Base-by-base conservation (phyloP, 2,113 vertebrate species). In the Cinclus cinclus region DNA sequence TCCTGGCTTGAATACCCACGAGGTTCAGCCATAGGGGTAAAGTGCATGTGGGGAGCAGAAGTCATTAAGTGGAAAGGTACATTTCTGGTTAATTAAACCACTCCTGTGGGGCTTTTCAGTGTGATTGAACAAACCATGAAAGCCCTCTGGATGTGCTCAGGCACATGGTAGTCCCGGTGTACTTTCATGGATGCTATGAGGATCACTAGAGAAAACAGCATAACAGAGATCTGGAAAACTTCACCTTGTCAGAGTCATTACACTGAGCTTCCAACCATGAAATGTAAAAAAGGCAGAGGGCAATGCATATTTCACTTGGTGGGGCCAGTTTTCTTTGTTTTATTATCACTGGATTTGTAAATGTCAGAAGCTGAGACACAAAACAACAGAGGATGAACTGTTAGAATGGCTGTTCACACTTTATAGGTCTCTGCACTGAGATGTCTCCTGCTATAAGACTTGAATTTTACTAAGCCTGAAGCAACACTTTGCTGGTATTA, bases 1-100 rank as follows among this genome's bases (percentile, higher is more conserved):
- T 44, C 30, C 37, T 53, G 27, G 7, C 19, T 59, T 67, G 35
- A 80, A 86, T 59, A 42, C 3, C 3, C 15, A 1, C 0, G 0
- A 16, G 8, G 11, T 31, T 81, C 20, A 60, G n/a, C 1, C 3
- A 6, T 21, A 68, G 8, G 35, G 3, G 7, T 13, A 60, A 59
- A 39, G 53, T 9, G 16, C 14, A 21, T 15, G 8, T 12, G 2
- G 17, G 21, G 30, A 80, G 9, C 25, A 81, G 50, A 85, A 75
- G 37, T 3, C 1, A 30, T 28, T 73, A 63, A 87, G 50, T 28
- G 7, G 18, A 58, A 76, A 83, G 13, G 42, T 30, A 52, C 2
- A 47, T 52, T 91, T 83, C 19, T 44, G 9, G 64, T 87, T 75
- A 76, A 82, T 60, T 65, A 79, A 95, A 68, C 11, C 3, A 35